Conservation (phyloP, 2,113 vertebrate species). For the Cheirogaleus medius region DNA sequence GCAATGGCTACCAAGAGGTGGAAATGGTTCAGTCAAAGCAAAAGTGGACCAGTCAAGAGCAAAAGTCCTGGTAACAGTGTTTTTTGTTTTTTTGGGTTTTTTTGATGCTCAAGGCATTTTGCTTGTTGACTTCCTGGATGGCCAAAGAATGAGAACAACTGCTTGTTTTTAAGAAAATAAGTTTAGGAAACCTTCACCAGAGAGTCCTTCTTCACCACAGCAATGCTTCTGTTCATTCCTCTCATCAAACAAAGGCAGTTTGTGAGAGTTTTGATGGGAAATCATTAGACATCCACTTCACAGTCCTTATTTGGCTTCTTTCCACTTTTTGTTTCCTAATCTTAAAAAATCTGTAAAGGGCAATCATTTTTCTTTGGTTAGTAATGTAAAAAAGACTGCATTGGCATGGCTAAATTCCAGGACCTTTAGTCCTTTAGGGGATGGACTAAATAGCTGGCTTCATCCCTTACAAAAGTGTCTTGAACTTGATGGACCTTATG, state of each 20-base stretch:
- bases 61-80: not conserved
- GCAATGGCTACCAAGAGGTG: not conserved
- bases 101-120: not conserved
- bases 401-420: not conserved
- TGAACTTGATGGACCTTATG: not conserved
- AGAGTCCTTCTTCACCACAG: not conserved
- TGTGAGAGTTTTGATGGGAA: not conserved
- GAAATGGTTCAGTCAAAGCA: not conserved
- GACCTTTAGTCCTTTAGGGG: not conserved
- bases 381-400: not conserved
- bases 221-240: not conserved
- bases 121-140: not conserved
- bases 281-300: not conserved
- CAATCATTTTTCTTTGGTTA: not conserved
- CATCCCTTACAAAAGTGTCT: not conserved
- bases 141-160: not conserved
- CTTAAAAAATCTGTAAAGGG: not conserved
- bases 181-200: not conserved
- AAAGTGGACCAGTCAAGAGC: not conserved
- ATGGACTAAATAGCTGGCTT: not conserved
- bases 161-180: not conserved
- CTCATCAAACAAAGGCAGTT: not conserved
- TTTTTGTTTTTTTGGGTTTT: not conserved
- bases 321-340: not conserved
- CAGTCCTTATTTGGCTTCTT: not conserved